Percentiles rank a stretch among this genome's conserved stretches.
phyloP scores from a whole-genome alignment of 2,888 invertebrate genomes.

The Eupsilia transversa region DNA sequence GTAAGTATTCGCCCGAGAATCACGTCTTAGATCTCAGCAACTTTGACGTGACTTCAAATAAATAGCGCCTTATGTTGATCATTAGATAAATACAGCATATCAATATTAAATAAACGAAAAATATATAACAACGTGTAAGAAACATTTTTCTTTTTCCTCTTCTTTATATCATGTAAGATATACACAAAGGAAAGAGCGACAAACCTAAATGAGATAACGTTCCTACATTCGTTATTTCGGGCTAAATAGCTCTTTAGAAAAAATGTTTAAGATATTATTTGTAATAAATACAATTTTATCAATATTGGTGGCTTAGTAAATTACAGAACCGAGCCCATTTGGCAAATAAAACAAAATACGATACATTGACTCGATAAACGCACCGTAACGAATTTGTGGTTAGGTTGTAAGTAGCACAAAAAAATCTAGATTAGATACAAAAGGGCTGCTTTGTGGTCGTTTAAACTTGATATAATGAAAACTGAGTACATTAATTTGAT shows the following conservation, averaged over 20 bases:
- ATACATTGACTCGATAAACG: slow-evolving; percentile 58
- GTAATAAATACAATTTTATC: slow-evolving; percentile 27
- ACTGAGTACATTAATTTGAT: slow-evolving; percentile 43
- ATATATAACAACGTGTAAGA: slow-evolving; percentile 31
- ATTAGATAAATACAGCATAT: slow-evolving; percentile 55
- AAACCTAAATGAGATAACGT: slow-evolving; percentile 50
- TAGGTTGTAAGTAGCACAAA: slow-evolving; percentile 38
- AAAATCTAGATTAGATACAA: slow-evolving; percentile 33
- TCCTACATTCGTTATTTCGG: slow-evolving; percentile 36
- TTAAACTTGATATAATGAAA: slow-evolving; percentile 42
- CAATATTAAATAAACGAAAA: slow-evolving; percentile 49
- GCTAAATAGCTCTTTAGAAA: slow-evolving; percentile 38
- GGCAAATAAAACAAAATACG: slow-evolving; percentile 51
- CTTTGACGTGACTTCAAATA: slow-evolving; percentile 51
- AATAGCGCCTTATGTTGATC: slow-evolving; percentile 38
- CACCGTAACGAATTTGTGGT: slow-evolving; percentile 47
- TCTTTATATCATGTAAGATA: slow-evolving; percentile 17
- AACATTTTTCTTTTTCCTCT: slow-evolving; percentile 42
- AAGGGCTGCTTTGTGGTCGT: slow-evolving; percentile 28
- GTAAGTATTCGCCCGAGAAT: slow-evolving; percentile 19
- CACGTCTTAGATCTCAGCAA: slow-evolving; percentile 44
- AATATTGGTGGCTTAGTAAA: slow-evolving; percentile 34
- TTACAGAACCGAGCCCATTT: slow-evolving; percentile 23
- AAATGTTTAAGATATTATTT: slow-evolving; percentile 24
- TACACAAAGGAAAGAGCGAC: slow-evolving; percentile 35